Conservation (phyloP, 2,888 invertebrate genomes). For the Ischnura elegans region DNA sequence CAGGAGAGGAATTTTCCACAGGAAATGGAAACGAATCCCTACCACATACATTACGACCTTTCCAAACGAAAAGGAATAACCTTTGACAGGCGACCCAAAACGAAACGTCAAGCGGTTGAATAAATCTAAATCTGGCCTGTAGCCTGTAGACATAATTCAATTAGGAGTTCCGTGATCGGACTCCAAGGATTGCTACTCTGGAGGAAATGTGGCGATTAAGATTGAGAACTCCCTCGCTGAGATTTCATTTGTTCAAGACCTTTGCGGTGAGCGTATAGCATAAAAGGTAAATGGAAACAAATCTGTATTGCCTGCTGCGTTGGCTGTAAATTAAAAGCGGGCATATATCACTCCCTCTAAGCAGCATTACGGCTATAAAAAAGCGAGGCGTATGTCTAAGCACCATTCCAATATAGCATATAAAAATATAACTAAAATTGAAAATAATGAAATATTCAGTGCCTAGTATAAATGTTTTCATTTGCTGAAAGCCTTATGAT, state of each 20-base stretch:
- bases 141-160: not conserved
- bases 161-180: not conserved
- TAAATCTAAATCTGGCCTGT: not conserved
- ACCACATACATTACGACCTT: not conserved
- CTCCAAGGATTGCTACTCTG: not conserved
- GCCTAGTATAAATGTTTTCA: too few species aligned
- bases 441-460: too few species aligned
- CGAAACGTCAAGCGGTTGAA: not conserved
- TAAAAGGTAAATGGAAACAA: not conserved
- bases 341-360: too few species aligned
- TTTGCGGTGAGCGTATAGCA: not conserved
- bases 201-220: not conserved
- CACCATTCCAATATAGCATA: too few species aligned
- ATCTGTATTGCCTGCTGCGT: not conserved
- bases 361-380: too few species aligned
- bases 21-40: not conserved
- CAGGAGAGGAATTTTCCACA: not conserved
- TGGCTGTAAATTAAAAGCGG: not conserved
- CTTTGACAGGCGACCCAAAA: not conserved
- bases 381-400: too few species aligned
- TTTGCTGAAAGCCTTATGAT: too few species aligned
- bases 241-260: not conserved
- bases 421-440: too few species aligned
- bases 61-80: not conserved
- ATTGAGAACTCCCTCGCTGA: constrained; percentile 77